Base-by-base conservation (phyloP, 2,888 invertebrate genomes). In the Caenorhabditis drosophilae region DNA sequence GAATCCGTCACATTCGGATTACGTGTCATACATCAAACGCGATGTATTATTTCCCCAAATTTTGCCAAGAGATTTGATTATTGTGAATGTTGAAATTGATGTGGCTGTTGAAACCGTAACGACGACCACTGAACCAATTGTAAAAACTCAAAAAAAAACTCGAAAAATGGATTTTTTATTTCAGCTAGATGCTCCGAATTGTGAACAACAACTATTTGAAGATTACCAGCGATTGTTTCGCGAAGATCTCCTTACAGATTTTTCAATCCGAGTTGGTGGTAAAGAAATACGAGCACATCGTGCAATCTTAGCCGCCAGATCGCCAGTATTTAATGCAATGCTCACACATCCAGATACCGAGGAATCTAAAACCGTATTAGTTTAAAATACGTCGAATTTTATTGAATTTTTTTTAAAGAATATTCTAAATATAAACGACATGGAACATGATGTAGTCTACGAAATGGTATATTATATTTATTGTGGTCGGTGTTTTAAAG, bases 11-110 rank as follows among this genome's bases (percentile, higher is more conserved):
- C 83, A 83, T 52, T 81, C 81, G 15, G 83, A 83, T 68, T 83
- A 82, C 60, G 83, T 83, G 20, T 81, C 80, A 26, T 83, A 83
- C 62, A 83, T 83, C 50, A 83, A 83, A 46, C 50, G 83, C 23
- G 83, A 83, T 61, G 80, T 84, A 1, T 76, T 83, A 11, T 83
- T 84, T 55, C 83, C 83, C 9, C 83, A 82, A 71, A 84, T 83
- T 18, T 63, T 76, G 56, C 82, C 83, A 9, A 75, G 80, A 38
- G 83, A 83, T 59, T 61, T 78, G 57, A 84, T 83, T 49, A 76
- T 80, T 22, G 83, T 83, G 3, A 72, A 76, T 46, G 83, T 83
- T 45, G 84, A 83, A 52, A 83, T 83, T 35, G 83, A 84, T 51
- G 83, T 84, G 2, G 83, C 83, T 16, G 84, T 84, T 12, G 84